These are phyloP conservation scores for Pandemis corylana DNA, from an alignment of 2,888 invertebrate genomes.

Conservation along the genomic window DNA sequence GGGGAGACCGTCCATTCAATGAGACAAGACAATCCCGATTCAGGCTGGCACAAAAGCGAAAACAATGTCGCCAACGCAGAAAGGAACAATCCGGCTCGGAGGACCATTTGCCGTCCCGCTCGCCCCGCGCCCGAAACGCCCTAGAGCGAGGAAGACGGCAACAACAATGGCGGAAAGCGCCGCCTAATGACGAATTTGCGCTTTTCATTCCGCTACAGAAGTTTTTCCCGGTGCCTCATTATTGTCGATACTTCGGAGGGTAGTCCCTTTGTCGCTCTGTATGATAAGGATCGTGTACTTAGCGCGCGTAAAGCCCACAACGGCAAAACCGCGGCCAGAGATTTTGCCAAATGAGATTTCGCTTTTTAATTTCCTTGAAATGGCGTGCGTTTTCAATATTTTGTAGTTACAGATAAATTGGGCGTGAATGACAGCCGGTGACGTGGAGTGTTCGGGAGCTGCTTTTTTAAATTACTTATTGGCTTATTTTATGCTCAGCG, in stretches of 20 bases:
- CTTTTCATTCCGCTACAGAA: slow-evolving; percentile 85
- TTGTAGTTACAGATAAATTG: slow-evolving; percentile 36
- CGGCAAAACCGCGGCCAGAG: slow-evolving; percentile 49
- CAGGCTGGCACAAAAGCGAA: slow-evolving; percentile 83
- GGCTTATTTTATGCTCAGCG: slow-evolving; percentile 16
- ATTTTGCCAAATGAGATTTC: slow-evolving; percentile 49
- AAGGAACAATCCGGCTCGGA: slow-evolving; percentile 84
- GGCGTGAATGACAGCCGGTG: slow-evolving; percentile 31
- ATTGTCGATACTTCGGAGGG: slow-evolving; percentile 81
- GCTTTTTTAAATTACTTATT: slow-evolving; percentile 25
- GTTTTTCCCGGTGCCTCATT: slow-evolving; percentile 84
- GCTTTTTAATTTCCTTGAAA: slow-evolving; percentile 47
- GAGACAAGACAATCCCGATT: slow-evolving; percentile 85
- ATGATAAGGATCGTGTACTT: slow-evolving; percentile 78
- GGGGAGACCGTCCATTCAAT: slow-evolving; percentile 82
- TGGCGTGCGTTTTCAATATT: slow-evolving; percentile 40
- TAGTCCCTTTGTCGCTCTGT: slow-evolving; percentile 71
- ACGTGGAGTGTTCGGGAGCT: not conserved
- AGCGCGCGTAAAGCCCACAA: slow-evolving; percentile 64
- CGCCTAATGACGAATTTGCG: slow-evolving; percentile 86
- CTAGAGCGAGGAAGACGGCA: slow-evolving; percentile 61
- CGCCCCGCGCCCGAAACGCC: slow-evolving; percentile 50
- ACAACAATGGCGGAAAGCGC: slow-evolving; percentile 83
- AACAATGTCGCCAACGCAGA: slow-evolving; percentile 85
- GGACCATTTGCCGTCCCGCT: slow-evolving; percentile 76